Conservation (phyloP, 2,888 invertebrate genomes). For the Blera fallax region DNA sequence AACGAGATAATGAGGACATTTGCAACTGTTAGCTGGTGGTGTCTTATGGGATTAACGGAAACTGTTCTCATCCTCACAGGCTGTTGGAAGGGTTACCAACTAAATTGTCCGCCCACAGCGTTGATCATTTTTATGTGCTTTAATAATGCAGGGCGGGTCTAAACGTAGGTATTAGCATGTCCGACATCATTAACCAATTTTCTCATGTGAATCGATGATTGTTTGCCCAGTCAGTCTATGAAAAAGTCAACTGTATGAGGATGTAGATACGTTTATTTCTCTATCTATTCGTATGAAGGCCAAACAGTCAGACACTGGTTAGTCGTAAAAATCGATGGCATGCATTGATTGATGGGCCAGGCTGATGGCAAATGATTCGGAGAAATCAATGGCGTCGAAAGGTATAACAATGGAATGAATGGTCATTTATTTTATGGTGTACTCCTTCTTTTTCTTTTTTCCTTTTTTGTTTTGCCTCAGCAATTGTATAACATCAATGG, state of each 20-base stretch:
- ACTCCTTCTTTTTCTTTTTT: not conserved
- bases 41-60: not conserved
- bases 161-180: not conserved
- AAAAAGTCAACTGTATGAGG: not conserved
- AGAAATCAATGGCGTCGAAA: constrained; percentile 1
- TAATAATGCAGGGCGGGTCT: not conserved
- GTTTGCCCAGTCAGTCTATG: not conserved
- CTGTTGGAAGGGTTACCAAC: too few relatives aligned
- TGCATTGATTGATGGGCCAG: not conserved
- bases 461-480: not conserved
- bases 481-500: not conserved
- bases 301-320: not conserved
- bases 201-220: not conserved
- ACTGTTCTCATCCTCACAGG: not conserved
- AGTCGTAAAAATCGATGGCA: constrained; percentile 14
- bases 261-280: not conserved
- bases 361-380: not conserved
- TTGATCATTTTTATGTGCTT: not conserved
- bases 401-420: constrained; percentile 4
- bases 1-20: not conserved
- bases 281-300: too few relatives aligned
- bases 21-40: not conserved
- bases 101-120: not conserved
- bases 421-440: not conserved
- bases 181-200: not conserved